These are phyloP conservation scores for Sebastolobus altivelis DNA, from an alignment of 2,797 vertebrate species.

Conservation along the genomic window DNA sequence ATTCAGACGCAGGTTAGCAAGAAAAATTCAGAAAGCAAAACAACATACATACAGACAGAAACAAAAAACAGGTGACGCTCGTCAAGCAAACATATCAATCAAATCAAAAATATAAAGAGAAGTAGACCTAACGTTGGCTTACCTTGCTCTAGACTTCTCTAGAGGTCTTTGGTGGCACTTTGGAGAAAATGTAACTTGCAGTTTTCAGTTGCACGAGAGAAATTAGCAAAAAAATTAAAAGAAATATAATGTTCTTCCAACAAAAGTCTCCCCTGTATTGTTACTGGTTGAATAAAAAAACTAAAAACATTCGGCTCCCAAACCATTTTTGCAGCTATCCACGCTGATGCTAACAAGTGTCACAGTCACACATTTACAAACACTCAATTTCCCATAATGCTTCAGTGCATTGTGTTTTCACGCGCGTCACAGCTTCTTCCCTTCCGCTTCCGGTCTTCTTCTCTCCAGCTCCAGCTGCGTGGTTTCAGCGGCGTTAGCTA, in stretches of 20 bases:
- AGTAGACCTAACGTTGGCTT: neutral
- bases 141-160: neutral
- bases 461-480: conserved; percentile 62
- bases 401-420: rapidly evolving
- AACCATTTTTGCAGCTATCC: too few species aligned
- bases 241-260: neutral
- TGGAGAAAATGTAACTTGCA: neutral
- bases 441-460: conserved; percentile 63
- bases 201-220: neutral
- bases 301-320: neutral
- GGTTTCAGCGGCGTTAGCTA: conserved; percentile 67
- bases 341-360: too few species aligned
- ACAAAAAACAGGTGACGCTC: neutral
- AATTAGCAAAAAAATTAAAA: neutral
- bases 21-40: neutral
- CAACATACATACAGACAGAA: neutral
- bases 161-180: neutral
- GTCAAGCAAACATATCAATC: neutral
- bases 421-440: neutral
- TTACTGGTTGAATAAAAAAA: neutral
- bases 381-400: conserved; percentile 64
- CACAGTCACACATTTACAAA: neutral
- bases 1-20: neutral
- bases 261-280: neutral
- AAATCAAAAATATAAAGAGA: neutral